Evolutionary conservation across 1,140 invertebrate genomes (phyloP), one percentile per base, ranked within the genome.

Genomic region (Lepidurus apus): DNA sequence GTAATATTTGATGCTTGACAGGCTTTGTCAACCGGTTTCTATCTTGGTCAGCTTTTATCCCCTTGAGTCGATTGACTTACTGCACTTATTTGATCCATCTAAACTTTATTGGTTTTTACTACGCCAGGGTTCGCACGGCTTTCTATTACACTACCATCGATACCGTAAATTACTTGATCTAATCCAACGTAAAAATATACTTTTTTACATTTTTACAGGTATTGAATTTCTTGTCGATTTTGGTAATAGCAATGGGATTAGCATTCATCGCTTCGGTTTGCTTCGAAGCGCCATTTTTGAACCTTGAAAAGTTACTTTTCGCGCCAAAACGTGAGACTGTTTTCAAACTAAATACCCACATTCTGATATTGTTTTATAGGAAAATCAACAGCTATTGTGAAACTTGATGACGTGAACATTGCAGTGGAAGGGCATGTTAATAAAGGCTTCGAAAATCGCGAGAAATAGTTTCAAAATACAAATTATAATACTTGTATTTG

Each of bases 21-120:
- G 91, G 89, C 80, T 83, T 87, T 42, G 91, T 93, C 34, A 89
- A 91, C 76, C 89, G 87, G 0, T 85, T 95, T 42, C 87, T 97
- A 24, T 95, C 93, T 1, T 93, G 93, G 84, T 88, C 89, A 47
- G 89, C 91, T 0, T 88, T 95, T 65, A 89, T 95, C 81, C 95
- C 95, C 0, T 86, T 97, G 24, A 93, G 92, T 81, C 88, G 95
- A 76, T 88, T 97, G 44, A 95, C 95, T 1, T 97, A 96, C 85
- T 93, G 93, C 83, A 92, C 94, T 10, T 98, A 97, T 84, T 88
- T 97, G 43, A 89, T 97, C 11, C 95, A 97, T 86, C 93, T 95
- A 78, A 93, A 93, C 92, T 89, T 91, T 84, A 88, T 91, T 73
- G 47, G 47, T 6, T 6, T 65, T 65, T 65, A 65, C 47, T 65